Percentiles rank a stretch among this genome's conserved stretches.
These are phyloP conservation scores for Kryphioiulus occultus DNA, from an alignment of 2,888 invertebrate species.

Conservation along the genomic window DNA sequence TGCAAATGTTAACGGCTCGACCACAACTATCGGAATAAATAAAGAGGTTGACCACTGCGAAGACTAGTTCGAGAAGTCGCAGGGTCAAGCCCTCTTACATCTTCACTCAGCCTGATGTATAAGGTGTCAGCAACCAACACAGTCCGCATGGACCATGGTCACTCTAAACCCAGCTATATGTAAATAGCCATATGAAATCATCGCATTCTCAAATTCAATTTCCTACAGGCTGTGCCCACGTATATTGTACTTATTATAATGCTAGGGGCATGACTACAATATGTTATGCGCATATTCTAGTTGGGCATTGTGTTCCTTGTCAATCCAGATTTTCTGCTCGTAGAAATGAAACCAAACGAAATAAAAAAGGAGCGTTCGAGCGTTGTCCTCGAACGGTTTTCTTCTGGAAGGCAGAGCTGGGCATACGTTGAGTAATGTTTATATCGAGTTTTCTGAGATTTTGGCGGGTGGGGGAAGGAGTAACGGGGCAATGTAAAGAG, in stretches of 20 bases:
- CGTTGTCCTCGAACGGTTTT: background rate
- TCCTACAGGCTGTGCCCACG: background rate
- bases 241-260: background rate
- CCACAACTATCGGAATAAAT: background rate
- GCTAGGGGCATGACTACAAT: background rate
- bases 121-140: background rate
- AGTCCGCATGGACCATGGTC: background rate
- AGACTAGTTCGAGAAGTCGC: background rate
- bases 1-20: background rate
- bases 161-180: background rate
- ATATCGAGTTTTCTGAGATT: constrained; percentile 9
- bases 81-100: background rate
- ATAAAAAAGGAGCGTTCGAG: background rate
- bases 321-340: background rate
- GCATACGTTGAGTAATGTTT: constrained; percentile 10
- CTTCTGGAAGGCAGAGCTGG: constrained; percentile 36
- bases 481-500: constrained; percentile 43
- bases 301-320: background rate
- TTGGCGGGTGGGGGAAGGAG: background rate
- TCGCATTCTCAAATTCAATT: background rate
- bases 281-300: background rate
- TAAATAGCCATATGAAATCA: background rate
- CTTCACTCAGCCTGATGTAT: background rate
- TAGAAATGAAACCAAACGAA: background rate
- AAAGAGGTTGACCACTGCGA: background rate